These are phyloP conservation scores for Epistrophe eligans DNA, from an alignment of 2,888 invertebrate genomes.

Conservation along the genomic window DNA sequence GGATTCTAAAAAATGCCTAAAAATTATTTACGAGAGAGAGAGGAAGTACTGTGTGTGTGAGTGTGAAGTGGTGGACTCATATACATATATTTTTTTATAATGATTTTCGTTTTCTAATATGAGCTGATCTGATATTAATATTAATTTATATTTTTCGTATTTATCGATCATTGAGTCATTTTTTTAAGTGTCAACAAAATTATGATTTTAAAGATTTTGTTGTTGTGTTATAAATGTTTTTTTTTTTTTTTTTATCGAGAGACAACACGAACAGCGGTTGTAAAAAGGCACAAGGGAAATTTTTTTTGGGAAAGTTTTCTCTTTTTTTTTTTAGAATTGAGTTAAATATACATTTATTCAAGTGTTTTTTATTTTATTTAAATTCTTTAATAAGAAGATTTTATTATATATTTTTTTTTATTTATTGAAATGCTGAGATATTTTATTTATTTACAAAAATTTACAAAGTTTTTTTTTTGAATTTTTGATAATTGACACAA, in stretches of 20 bases:
- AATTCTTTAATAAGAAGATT: slow-evolving; percentile 25
- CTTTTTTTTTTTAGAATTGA: slow-evolving; percentile 64
- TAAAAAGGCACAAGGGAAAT: slow-evolving; percentile 79
- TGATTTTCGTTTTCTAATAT: slow-evolving; percentile 23
- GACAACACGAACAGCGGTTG: slow-evolving; percentile 78
- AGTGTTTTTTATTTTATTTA: slow-evolving; percentile 31
- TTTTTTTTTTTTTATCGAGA: slow-evolving; percentile 69
- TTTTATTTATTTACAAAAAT: slow-evolving; percentile 12
- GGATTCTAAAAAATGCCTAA: slow-evolving; percentile 5
- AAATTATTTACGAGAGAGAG: slow-evolving; percentile 17
- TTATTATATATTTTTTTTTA: slow-evolving; percentile 31
- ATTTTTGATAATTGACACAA: slow-evolving; percentile 59
- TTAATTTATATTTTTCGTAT: slow-evolving; percentile 7
- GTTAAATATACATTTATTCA: slow-evolving; percentile 61
- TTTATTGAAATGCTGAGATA: slow-evolving; percentile 54
- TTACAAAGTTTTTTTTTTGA: not conserved
- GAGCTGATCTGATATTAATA: slow-evolving; percentile 42
- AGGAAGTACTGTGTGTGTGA: slow-evolving; percentile 52
- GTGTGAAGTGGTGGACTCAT: slow-evolving; percentile 29
- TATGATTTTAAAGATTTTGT: slow-evolving; percentile 27
- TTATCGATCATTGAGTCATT: slow-evolving; percentile 45
- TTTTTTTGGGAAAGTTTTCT: slow-evolving; percentile 76
- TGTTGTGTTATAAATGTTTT: slow-evolving; percentile 46
- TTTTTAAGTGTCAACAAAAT: slow-evolving; percentile 37
- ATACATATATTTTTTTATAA: not conserved